Percentiles rank a stretch among this genome's conserved stretches.
phyloP scores from a whole-genome alignment of 1,140 invertebrate species.

The Physella acuta region DNA sequence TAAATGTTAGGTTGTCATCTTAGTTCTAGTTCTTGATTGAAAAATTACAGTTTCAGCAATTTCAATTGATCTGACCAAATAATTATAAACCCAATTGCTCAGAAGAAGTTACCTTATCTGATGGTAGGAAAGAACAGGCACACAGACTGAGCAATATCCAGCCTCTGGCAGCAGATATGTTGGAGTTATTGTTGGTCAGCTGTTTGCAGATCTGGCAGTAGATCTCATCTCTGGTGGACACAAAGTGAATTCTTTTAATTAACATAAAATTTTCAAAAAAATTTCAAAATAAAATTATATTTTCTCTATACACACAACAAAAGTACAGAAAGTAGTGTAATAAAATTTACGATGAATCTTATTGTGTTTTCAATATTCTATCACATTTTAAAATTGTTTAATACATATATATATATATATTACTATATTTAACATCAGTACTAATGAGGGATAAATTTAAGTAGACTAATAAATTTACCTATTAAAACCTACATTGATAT shows the following conservation, averaged over 20 bases:
- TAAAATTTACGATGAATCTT: too few relatives aligned
- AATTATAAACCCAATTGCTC: too few relatives aligned
- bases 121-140: conserved; percentile 98
- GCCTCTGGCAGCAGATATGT: conserved; percentile 92
- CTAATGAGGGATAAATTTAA: too few relatives aligned
- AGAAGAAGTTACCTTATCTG: conserved; percentile 78
- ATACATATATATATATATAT: too few relatives aligned
- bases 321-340: too few relatives aligned
- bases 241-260: neutral
- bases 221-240: conserved; percentile 87
- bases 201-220: conserved; percentile 99
- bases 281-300: neutral
- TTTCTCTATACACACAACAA: neutral
- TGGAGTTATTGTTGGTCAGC: conserved; percentile 91
- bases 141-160: conserved; percentile 98
- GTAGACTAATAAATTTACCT: too few relatives aligned
- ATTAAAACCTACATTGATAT: too few relatives aligned
- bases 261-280: neutral
- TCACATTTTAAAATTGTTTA: too few relatives aligned
- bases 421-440: too few relatives aligned
- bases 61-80: neutral
- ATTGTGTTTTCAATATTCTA: too few relatives aligned
- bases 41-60: neutral
- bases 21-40: too few relatives aligned
- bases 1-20: neutral